Evolutionary conservation across 2,888 invertebrate species (phyloP).

Genomic region (Agrochola lychnidis): DNA sequence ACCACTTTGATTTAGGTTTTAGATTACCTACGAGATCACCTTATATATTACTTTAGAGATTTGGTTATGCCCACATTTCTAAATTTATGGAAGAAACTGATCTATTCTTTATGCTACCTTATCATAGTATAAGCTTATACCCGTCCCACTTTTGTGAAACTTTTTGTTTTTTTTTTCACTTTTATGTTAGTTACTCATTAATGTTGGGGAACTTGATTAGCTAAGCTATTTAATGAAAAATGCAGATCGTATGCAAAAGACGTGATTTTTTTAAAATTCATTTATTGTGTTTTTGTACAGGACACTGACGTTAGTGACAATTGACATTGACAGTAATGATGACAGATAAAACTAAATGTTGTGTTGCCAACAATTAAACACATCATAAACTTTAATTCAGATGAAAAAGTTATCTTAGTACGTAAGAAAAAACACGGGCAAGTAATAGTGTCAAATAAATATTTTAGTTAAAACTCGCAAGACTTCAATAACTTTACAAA

Average conservation of each 20-base stretch:
- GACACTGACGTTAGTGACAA: too few species aligned
- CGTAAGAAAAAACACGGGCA: background rate
- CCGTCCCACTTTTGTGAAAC: background rate
- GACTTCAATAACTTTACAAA: slow-evolving; percentile 31
- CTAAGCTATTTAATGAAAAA: too few species aligned
- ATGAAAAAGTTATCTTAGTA: background rate
- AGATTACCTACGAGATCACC: background rate
- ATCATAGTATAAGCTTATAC: background rate
- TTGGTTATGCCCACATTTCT: background rate
- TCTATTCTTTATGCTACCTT: background rate
- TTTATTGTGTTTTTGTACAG: too few species aligned
- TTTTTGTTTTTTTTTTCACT: too few species aligned
- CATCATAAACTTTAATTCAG: background rate
- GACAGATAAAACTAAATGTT: too few species aligned
- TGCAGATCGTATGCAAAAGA: too few species aligned
- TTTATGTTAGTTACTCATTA: too few species aligned
- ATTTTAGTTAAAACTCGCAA: background rate
- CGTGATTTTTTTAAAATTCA: too few species aligned
- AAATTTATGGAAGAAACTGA: background rate
- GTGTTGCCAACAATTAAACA: background rate
- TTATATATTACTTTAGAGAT: background rate
- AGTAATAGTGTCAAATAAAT: slow-evolving; percentile 5
- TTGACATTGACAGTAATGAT: too few species aligned
- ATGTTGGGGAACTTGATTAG: too few species aligned
- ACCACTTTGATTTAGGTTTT: slow-evolving; percentile 1